A percentile compares a stretch with the other conserved stretches of the same genome.
Conservation (phyloP, 2,888 invertebrate species). For the Cyclophora albipunctata region DNA sequence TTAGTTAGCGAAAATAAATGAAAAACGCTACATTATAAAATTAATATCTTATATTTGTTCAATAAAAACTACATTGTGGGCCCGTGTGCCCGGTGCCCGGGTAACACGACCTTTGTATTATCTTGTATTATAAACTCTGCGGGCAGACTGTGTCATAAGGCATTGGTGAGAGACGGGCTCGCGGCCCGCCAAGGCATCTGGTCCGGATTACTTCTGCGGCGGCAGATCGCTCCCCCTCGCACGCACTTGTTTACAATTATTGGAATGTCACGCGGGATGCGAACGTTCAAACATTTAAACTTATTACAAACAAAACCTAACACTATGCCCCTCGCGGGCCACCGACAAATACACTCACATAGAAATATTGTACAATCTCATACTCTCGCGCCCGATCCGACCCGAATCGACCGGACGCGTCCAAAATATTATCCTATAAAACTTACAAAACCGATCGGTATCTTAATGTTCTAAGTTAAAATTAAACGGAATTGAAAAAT, state of each 20-base stretch:
- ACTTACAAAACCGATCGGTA: slow-evolving; percentile 75
- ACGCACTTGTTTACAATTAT: slow-evolving; percentile 60
- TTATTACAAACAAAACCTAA: slow-evolving; percentile 62
- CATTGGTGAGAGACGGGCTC: slow-evolving; percentile 58
- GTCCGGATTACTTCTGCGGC: slow-evolving; percentile 41
- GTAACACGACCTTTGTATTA: slow-evolving; percentile 75
- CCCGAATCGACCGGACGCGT: slow-evolving; percentile 39
- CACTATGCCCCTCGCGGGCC: slow-evolving; percentile 51
- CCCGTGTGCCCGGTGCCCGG: slow-evolving; percentile 74
- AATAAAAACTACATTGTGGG: slow-evolving; percentile 76
- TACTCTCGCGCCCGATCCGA: slow-evolving; percentile 42
- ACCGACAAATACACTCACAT: slow-evolving; percentile 47
- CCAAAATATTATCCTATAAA: slow-evolving; percentile 68
- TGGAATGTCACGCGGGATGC: slow-evolving; percentile 73
- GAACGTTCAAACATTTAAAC: slow-evolving; percentile 58
- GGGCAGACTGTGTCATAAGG: slow-evolving; percentile 76
- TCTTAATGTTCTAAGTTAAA: slow-evolving; percentile 74
- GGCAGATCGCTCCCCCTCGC: slow-evolving; percentile 30
- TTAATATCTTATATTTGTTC: slow-evolving; percentile 76
- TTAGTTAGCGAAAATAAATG: slow-evolving; percentile 11
- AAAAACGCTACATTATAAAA: slow-evolving; percentile 72
- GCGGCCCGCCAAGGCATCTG: slow-evolving; percentile 58
- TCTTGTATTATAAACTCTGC: slow-evolving; percentile 75
- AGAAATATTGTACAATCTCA: slow-evolving; percentile 61
- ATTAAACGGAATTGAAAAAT: slow-evolving; percentile 77